Conservation (phyloP, 2,113 vertebrate species). For the Triplophysa rosa region DNA sequence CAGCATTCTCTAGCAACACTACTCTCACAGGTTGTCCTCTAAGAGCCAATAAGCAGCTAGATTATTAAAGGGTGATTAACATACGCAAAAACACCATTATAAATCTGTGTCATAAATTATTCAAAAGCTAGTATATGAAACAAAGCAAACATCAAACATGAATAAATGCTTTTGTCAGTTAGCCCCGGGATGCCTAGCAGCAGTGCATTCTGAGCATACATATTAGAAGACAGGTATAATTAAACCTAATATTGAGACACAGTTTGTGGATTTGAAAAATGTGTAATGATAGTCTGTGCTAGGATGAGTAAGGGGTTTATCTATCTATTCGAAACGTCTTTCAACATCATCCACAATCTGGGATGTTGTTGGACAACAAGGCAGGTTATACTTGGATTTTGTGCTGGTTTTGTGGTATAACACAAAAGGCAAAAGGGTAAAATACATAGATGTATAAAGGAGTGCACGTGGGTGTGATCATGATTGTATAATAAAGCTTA, state of each 20-base stretch:
- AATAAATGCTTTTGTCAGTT: slow-evolving; percentile 18
- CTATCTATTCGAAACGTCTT: slow-evolving; percentile 17
- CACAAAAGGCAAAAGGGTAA: slow-evolving; percentile 54
- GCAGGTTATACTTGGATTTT: slow-evolving; percentile 19
- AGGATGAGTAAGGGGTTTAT: slow-evolving; percentile 14
- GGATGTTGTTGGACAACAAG: slow-evolving; percentile 48
- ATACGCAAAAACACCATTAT: slow-evolving; percentile 15
- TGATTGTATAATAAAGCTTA: not conserved
- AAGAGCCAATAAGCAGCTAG: not conserved
- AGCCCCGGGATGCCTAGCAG: slow-evolving; percentile 24
- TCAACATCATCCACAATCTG: slow-evolving; percentile 43
- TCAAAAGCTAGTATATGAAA: slow-evolving; percentile 5
- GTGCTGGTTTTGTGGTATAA: slow-evolving; percentile 19
- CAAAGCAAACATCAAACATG: slow-evolving; percentile 4
- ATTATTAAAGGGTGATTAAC: slow-evolving; percentile 26
- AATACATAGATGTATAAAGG: slow-evolving; percentile 47
- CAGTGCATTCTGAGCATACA: slow-evolving; percentile 14
- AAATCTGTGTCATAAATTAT: slow-evolving; percentile 8
- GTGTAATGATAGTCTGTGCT: not conserved
- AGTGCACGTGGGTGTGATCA: slow-evolving; percentile 44
- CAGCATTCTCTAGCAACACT: slow-evolving; percentile 13
- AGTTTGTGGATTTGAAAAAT: slow-evolving; percentile 5
- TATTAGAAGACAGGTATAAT: not conserved
- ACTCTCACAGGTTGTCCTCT: slow-evolving; percentile 1
- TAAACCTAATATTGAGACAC: not conserved